A percentile compares a stretch with the other conserved stretches of the same genome.
Conservation (phyloP, 2,113 vertebrate species). For the Vombatus ursinus region DNA sequence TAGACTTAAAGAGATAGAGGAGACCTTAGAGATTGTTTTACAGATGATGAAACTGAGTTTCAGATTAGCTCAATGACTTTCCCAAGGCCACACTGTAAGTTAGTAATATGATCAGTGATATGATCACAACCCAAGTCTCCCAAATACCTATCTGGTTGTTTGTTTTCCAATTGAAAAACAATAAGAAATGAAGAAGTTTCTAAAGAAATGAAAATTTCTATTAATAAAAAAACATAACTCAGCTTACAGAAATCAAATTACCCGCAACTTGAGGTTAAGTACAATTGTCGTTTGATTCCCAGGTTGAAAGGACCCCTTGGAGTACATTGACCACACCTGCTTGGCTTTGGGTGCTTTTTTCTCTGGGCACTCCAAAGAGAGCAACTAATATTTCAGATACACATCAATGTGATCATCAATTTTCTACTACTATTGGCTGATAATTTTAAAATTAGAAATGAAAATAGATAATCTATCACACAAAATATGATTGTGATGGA, state of each 20-base stretch:
- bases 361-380: not conserved
- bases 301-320: not conserved
- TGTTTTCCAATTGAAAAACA: not conserved
- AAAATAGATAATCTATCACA: constrained; percentile 12
- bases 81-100: not conserved
- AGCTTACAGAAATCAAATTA: not conserved
- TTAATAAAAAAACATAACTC: not conserved
- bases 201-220: not conserved
- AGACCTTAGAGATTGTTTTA: not conserved
- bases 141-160: not conserved
- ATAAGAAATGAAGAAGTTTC: constrained; percentile 24
- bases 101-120: not conserved
- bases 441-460: constrained; percentile 24
- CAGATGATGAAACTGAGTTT: not conserved
- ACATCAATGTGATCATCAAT: not conserved
- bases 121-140: not conserved
- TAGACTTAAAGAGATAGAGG: not conserved
- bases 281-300: not conserved
- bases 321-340: not conserved
- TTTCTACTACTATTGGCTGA: not conserved
- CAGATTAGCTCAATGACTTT: not conserved
- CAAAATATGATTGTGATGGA: not conserved
- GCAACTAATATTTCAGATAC: not conserved
- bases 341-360: not conserved
- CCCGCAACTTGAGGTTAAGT: not conserved